These are phyloP conservation scores for Crax fasciolata DNA, from an alignment of 2,797 vertebrate species.

Conservation along the genomic window DNA sequence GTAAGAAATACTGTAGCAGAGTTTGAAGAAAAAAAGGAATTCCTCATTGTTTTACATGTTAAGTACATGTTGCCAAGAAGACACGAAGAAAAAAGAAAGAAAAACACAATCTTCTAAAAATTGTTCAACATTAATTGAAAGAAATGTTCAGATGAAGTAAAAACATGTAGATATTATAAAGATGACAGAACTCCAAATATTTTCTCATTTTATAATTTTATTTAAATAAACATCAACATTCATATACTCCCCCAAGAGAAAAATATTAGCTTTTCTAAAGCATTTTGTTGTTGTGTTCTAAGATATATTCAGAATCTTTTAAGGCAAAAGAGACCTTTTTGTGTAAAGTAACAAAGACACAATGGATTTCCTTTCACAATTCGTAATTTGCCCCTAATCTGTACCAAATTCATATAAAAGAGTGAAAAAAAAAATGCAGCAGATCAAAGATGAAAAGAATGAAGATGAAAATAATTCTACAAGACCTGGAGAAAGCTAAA, in stretches of 20 bases:
- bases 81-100: not conserved
- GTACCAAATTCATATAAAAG: not conserved
- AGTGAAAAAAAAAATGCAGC: not conserved
- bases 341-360: not conserved
- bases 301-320: not conserved
- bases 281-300: not conserved
- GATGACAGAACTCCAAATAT: not conserved
- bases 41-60: not conserved
- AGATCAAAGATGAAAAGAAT: not conserved
- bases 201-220: not conserved
- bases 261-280: not conserved
- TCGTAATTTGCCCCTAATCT: not conserved
- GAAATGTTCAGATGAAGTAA: not conserved
- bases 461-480: not conserved
- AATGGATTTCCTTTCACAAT: not conserved
- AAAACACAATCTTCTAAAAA: not conserved
- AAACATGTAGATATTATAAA: not conserved
- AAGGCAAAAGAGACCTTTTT: not conserved
- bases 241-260: not conserved
- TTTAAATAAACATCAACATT: not conserved
- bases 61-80: not conserved
- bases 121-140: not conserved
- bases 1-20: not conserved
- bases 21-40: not conserved
- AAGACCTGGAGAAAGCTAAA: not conserved